These are phyloP conservation scores for Dascillus cervinus DNA, from an alignment of 2,888 invertebrate genomes.

Conservation along the genomic window DNA sequence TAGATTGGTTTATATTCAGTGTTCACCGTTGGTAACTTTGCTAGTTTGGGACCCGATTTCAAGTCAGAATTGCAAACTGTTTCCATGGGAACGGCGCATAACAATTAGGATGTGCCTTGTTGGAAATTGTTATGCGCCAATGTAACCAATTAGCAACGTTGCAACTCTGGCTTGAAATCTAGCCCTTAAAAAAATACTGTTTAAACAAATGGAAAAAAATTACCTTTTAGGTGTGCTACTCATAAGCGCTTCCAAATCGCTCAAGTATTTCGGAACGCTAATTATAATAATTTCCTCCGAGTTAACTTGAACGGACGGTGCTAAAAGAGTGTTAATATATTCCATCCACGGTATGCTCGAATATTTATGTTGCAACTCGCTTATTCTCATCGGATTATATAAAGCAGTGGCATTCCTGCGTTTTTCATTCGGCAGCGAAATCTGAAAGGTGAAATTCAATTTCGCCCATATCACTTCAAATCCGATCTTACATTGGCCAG, in stretches of 20 bases:
- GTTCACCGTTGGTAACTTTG: too few species aligned
- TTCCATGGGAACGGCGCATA: too few species aligned
- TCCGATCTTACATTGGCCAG: constrained; percentile 76
- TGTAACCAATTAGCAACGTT: too few species aligned
- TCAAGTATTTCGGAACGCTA: constrained; percentile 74
- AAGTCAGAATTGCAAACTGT: too few species aligned
- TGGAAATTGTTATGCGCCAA: too few species aligned
- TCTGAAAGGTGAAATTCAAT: constrained; percentile 45
- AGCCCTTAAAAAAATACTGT: too few species aligned
- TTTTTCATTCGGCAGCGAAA: constrained; percentile 81
- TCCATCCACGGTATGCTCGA: constrained; percentile 73
- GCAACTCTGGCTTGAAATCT: too few species aligned
- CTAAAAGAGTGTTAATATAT: constrained; percentile 75
- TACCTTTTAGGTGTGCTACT: constrained; percentile 48
- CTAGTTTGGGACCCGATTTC: too few species aligned
- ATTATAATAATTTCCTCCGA: constrained; percentile 74
- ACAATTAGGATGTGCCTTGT: too few species aligned
- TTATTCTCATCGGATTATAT: constrained; percentile 88
- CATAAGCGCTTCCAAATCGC: constrained; percentile 57
- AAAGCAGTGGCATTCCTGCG: constrained; percentile 82
- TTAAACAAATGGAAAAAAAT: too few species aligned
- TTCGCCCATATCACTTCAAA: background rate
- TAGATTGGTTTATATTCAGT: too few species aligned
- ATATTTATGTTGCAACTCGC: constrained; percentile 65
- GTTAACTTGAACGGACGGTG: constrained; percentile 49